phyloP scores from a whole-genome alignment of 2,888 invertebrate species.

The Zaprionus lineosus region DNA sequence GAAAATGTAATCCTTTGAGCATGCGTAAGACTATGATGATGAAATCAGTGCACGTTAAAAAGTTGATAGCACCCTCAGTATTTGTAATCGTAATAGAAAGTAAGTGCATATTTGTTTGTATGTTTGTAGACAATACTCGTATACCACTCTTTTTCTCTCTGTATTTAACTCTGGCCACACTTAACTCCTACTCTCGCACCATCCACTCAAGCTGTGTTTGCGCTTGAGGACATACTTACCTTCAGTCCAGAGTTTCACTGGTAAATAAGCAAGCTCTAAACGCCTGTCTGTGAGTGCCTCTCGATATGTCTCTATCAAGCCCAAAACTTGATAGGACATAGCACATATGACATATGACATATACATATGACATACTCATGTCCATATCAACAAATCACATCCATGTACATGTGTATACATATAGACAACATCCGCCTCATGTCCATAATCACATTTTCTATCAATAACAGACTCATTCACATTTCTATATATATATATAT shows the following conservation, averaged over 20 bases:
- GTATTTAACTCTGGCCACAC: constrained; percentile 42
- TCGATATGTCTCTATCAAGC: constrained; percentile 32
- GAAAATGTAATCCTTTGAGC: constrained; percentile 16
- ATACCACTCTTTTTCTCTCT: constrained; percentile 7
- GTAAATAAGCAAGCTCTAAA: constrained; percentile 46
- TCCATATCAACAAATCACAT: constrained; percentile 28
- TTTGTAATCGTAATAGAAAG: constrained; percentile 57
- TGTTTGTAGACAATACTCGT: constrained; percentile 30
- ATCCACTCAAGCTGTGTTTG: constrained; percentile 8
- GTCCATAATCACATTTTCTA: constrained; percentile 26
- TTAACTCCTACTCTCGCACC: constrained; percentile 24
- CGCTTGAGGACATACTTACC: constrained; percentile 27
- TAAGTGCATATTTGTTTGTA: constrained; percentile 58
- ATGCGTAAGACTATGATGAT: constrained; percentile 51
- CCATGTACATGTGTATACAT: constrained; percentile 49
- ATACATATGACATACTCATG: constrained; percentile 1
- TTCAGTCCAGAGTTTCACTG: constrained; percentile 24
- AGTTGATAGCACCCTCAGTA: constrained; percentile 54
- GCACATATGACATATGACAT: constrained; percentile 10
- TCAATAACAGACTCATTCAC: too few relatives aligned
- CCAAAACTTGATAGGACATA: constrained; percentile 40
- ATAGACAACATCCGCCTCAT: constrained; percentile 29
- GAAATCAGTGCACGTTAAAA: constrained; percentile 63
- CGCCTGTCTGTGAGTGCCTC: constrained; percentile 70
- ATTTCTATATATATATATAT: constrained; percentile 18